phyloP scores from a whole-genome alignment of 2,113 vertebrate genomes.

The Hippocampus mohnikei region DNA sequence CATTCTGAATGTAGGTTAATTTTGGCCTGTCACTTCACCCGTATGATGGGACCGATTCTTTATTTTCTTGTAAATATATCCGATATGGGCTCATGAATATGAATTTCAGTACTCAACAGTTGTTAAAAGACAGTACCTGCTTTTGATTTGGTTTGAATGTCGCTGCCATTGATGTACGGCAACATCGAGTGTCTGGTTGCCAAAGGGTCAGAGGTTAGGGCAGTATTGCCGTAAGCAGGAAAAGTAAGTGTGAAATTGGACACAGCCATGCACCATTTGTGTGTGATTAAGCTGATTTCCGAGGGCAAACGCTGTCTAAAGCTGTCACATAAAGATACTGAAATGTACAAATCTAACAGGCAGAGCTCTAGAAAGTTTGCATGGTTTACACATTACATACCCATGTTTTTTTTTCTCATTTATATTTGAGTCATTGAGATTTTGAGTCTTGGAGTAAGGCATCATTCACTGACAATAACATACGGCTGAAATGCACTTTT shows the following conservation, averaged over 20 bases:
- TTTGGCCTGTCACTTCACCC: not conserved
- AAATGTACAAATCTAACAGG: constrained; percentile 5
- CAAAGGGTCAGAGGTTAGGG: constrained; percentile 51
- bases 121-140: constrained; percentile 40
- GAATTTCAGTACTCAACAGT: constrained; percentile 24
- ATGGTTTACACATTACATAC: not conserved
- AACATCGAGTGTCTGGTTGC: constrained; percentile 51
- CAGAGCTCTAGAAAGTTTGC: constrained; percentile 1
- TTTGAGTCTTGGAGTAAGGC: not conserved
- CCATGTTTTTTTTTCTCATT: not conserved
- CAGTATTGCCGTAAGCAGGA: constrained; percentile 54
- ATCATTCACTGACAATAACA: no score
- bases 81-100: constrained; percentile 6
- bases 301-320: constrained; percentile 56
- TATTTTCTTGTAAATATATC: constrained; percentile 14
- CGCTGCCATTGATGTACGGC: constrained; percentile 31
- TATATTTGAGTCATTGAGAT: no score
- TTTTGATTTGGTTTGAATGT: constrained; percentile 46
- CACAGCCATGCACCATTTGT: constrained; percentile 56
- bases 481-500: no score
- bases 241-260: constrained; percentile 57
- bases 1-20: not conserved
- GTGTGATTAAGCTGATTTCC: constrained; percentile 61
- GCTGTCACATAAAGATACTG: constrained; percentile 25
- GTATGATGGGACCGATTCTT: not conserved